Conservation (phyloP, 2,113 vertebrate genomes). For the Perca flavescens region DNA sequence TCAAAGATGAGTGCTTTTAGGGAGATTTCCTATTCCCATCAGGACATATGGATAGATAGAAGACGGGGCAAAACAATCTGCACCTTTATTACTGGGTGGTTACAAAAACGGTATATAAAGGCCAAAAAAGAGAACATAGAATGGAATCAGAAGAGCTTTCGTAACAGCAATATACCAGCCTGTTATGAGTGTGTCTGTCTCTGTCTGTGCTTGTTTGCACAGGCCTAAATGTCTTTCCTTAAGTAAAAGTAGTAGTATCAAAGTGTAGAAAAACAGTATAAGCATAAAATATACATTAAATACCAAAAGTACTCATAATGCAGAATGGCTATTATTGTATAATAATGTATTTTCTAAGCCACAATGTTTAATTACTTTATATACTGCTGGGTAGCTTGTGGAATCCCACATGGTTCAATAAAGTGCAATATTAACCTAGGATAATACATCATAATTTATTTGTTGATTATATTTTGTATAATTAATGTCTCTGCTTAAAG, state of each 20-base stretch:
- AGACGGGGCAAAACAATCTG: conserved; percentile 47
- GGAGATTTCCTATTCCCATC: conserved; percentile 34
- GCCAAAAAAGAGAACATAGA: conserved; percentile 23
- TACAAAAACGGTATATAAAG: conserved; percentile 29
- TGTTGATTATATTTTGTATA: neutral
- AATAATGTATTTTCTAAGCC: neutral
- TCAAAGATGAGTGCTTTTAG: conserved; percentile 69
- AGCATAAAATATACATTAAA: neutral
- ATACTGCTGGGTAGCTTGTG: neutral
- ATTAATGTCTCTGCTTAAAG: neutral
- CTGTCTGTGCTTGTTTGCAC: neutral
- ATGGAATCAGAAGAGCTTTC: conserved; percentile 22
- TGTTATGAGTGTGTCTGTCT: neutral
- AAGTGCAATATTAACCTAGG: neutral
- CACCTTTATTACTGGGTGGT: conserved; percentile 39
- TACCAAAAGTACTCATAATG: neutral
- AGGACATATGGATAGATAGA: conserved; percentile 33
- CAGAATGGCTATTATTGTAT: neutral
- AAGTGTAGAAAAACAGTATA: neutral
- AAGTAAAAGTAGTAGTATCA: too few species aligned
- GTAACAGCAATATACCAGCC: neutral
- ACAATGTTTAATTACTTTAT: neutral
- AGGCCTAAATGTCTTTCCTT: neutral
- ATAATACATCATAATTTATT: too few species aligned
- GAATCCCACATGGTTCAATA: neutral